Conservation (phyloP, 2,797 vertebrate genomes). For the Pipistrellus nathusii region DNA sequence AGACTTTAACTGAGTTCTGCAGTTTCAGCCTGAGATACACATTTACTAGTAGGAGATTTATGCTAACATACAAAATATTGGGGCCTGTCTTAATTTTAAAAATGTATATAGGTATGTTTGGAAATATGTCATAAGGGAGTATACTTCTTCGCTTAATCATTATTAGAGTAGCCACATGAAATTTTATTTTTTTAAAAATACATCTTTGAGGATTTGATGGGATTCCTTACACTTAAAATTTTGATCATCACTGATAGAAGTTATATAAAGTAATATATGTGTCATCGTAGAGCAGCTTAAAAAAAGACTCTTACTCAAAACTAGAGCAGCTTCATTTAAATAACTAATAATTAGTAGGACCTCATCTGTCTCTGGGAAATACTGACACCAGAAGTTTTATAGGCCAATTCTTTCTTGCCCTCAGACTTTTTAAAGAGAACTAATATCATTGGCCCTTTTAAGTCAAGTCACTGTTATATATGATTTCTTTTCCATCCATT, state of each 20-base stretch:
- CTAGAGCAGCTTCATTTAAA: neutral
- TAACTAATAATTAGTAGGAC: neutral
- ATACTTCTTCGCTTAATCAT: neutral
- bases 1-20: neutral
- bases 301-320: neutral
- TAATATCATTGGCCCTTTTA: constrained; percentile 65
- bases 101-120: neutral
- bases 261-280: neutral
- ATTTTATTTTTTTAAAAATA: constrained; percentile 21
- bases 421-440: constrained; percentile 50
- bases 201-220: neutral
- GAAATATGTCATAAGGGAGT: neutral
- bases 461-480: constrained; percentile 72
- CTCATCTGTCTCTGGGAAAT: neutral
- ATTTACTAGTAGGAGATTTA: neutral
- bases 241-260: neutral
- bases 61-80: neutral
- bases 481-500: constrained; percentile 81
- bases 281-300: neutral
- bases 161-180: neutral
- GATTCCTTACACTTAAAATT: neutral
- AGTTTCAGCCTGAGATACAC: neutral
- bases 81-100: neutral
- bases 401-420: constrained; percentile 29
- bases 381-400: constrained; percentile 61